phyloP scores from a whole-genome alignment of 2,888 invertebrate species.

The Coleophora deauratella region DNA sequence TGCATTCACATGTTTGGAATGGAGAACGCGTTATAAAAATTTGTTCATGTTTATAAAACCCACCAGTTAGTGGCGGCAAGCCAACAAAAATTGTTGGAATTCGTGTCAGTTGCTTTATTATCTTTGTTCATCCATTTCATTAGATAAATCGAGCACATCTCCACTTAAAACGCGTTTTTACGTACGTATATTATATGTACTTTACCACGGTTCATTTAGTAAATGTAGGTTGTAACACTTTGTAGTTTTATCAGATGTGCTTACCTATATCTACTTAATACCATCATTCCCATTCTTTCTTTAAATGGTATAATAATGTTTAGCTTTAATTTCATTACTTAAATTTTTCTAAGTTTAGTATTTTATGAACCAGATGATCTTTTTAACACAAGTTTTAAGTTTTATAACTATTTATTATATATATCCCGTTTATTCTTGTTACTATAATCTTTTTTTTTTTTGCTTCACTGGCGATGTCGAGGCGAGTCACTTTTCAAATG shows the following conservation, averaged over 20 bases:
- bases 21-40: slow-evolving; percentile 2
- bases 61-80: slow-evolving; percentile 3
- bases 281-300: no score
- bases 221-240: no score
- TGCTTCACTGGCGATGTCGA: slow-evolving; percentile 19
- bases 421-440: slow-evolving; percentile 31
- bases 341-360: no score
- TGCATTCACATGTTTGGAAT: neutral
- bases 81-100: slow-evolving; percentile 14
- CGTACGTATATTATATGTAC: slow-evolving; percentile 30
- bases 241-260: no score
- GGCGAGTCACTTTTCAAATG: slow-evolving; percentile 43
- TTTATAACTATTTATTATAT: no score
- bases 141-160: slow-evolving; percentile 36
- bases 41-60: slow-evolving; percentile 5
- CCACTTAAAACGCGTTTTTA: slow-evolving; percentile 35
- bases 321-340: no score
- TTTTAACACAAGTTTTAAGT: no score
- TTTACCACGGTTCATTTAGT: no score
- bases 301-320: no score
- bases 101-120: slow-evolving; percentile 25
- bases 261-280: no score
- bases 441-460: slow-evolving; percentile 26
- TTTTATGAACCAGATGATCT: no score
- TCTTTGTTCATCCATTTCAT: slow-evolving; percentile 30